These are phyloP conservation scores for Oreochromis aureus DNA, from an alignment of 2,113 vertebrate genomes.

Conservation along the genomic window DNA sequence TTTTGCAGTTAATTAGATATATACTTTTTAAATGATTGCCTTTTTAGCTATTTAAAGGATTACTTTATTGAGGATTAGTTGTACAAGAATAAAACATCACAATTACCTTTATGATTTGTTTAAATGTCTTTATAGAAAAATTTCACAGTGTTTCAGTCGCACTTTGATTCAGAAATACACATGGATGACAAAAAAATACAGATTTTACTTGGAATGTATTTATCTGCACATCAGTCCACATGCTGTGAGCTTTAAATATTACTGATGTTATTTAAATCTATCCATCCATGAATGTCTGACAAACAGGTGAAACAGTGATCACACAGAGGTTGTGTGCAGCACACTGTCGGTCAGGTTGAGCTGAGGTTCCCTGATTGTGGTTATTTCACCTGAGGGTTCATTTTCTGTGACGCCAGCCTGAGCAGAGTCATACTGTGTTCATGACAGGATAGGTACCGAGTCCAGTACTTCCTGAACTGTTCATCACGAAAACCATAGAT, in stretches of 20 bases:
- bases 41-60: neutral
- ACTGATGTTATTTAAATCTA: accelerated
- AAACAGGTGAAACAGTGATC: neutral
- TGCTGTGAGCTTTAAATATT: neutral
- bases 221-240: neutral
- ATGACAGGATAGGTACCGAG: constrained; percentile 28
- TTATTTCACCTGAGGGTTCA: neutral
- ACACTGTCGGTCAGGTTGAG: neutral
- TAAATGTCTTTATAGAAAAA: neutral
- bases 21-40: accelerated
- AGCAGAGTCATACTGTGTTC: neutral
- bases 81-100: neutral
- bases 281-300: neutral
- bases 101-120: accelerated
- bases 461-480: constrained; percentile 71
- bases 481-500: constrained; percentile 75
- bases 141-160: accelerated
- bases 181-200: neutral
- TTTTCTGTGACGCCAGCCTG: neutral
- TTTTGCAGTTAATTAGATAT: neutral
- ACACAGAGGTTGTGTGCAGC: neutral
- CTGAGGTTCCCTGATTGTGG: neutral
- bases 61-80: accelerated
- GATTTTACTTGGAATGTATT: neutral
- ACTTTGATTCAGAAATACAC: neutral